A percentile compares a stretch with the other conserved stretches of the same genome.
phyloP scores from a whole-genome alignment of 1,140 invertebrate species.

The Plodia interpunctella region DNA sequence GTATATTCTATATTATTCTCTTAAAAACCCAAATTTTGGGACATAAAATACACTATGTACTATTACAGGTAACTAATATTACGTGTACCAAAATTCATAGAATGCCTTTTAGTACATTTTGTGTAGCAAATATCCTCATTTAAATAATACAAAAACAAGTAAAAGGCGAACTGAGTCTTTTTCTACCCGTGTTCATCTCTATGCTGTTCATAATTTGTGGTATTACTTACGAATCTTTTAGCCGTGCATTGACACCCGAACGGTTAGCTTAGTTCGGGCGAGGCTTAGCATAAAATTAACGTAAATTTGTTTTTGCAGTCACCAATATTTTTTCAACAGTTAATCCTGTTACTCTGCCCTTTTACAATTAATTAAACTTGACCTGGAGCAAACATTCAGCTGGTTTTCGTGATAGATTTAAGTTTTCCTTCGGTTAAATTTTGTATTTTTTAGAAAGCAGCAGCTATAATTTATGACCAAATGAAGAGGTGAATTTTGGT shows the following conservation, averaged over 20 bases:
- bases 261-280: slow-evolving; percentile 2
- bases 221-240: slow-evolving; percentile 13
- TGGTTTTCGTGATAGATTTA: background rate
- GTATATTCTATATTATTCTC: too few relatives aligned
- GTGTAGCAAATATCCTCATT: too few relatives aligned
- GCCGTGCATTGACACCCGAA: slow-evolving; percentile 2
- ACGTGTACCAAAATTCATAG: too few relatives aligned
- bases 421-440: background rate
- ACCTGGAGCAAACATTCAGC: background rate
- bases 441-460: background rate
- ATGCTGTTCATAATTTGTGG: background rate
- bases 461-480: too few relatives aligned
- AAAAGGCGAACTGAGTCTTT: too few relatives aligned
- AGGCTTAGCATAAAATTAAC: background rate
- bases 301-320: slow-evolving; percentile 2
- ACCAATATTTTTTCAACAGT: background rate
- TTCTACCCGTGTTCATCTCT: background rate
- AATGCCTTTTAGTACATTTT: too few relatives aligned
- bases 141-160: too few relatives aligned
- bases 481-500: too few relatives aligned
- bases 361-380: background rate
- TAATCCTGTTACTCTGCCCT: background rate
- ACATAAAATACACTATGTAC: too few relatives aligned
- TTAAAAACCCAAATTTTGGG: too few relatives aligned
- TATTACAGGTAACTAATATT: too few relatives aligned